Base-by-base conservation (phyloP, 2,797 vertebrate species). In the Bradypus variegatus region DNA sequence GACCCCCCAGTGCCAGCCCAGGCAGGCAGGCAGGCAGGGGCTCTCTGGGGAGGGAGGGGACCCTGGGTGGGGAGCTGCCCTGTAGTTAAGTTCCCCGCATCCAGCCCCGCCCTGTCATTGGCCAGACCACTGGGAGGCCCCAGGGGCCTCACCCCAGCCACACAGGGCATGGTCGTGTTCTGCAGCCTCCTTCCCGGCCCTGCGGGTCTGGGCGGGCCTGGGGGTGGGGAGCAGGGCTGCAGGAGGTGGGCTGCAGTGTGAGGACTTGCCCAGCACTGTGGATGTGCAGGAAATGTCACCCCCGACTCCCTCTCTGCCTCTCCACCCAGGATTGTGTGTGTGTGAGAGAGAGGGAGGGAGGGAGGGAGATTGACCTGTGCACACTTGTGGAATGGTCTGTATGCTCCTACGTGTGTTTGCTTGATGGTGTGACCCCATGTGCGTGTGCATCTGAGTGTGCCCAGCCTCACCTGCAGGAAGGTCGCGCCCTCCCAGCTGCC, bases 61-160 rank as follows among this genome's bases (percentile, higher is more conserved):
- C 65, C 67, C 33, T 45, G 87, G 55, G 83, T 18, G n/a, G 75
- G 16, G n/a, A 72, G 45, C 75, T 14, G 0, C 70, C 86, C 64
- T 65, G 50, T 21, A 15, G n/a, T 90, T 75, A 82, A 45, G 85
- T 55, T 67, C 89, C 76, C 88, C 89, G 50, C 58, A 84, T 19
- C 89, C 48, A 89, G 76, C 41, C 48, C 53, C 31, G 38, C 81
- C 88, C 93, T 72, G 11, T 81, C 85, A 72, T 73, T 29, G 69
- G 60, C 50, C 60, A 2, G 1, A 41, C 85, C 94, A 27, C 89
- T 45, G 69, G 1, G 8, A 33, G 36, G 41, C 13, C 16, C 14
- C 6, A 6, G 48, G 73, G 78, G 41, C 58, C 58, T 55, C 31
- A 1, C 25, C 53, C 38, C 16, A 73, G 27, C 92, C 79, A 41